Conservation (phyloP, 2,113 vertebrate species). For the Chlorodrepanis virens region DNA sequence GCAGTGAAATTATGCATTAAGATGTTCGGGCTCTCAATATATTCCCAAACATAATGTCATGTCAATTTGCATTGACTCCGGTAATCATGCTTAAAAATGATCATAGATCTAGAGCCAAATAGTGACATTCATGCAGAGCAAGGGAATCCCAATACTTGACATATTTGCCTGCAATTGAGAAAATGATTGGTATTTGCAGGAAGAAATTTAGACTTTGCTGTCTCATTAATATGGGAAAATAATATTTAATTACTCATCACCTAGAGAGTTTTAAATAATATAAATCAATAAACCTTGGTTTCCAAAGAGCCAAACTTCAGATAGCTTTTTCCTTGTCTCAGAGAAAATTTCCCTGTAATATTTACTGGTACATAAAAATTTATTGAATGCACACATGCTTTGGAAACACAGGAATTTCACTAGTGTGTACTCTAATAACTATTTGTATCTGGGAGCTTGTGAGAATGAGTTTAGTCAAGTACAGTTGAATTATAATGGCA, state of each 20-base stretch:
- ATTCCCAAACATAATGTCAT: background rate
- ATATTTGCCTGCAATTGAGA: background rate
- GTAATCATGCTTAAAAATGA: background rate
- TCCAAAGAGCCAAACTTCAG: background rate
- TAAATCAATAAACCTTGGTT: background rate
- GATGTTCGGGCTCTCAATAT: background rate
- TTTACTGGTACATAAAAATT: background rate
- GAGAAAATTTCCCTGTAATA: background rate
- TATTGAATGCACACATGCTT: background rate
- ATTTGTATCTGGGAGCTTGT: background rate
- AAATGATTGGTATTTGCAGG: background rate
- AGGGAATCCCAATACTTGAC: background rate
- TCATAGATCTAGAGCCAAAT: background rate
- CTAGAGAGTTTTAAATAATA: background rate
- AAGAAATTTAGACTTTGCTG: background rate
- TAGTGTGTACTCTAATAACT: background rate
- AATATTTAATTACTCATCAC: background rate
- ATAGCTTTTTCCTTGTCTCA: background rate
- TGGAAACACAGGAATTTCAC: background rate
- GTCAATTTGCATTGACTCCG: background rate
- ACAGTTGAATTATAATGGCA: background rate
- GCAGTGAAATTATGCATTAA: background rate
- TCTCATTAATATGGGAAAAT: background rate
- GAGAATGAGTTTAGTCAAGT: background rate
- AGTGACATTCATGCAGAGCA: background rate